These are phyloP conservation scores for Alces alces DNA, from an alignment of 2,113 vertebrate species.

Conservation along the genomic window DNA sequence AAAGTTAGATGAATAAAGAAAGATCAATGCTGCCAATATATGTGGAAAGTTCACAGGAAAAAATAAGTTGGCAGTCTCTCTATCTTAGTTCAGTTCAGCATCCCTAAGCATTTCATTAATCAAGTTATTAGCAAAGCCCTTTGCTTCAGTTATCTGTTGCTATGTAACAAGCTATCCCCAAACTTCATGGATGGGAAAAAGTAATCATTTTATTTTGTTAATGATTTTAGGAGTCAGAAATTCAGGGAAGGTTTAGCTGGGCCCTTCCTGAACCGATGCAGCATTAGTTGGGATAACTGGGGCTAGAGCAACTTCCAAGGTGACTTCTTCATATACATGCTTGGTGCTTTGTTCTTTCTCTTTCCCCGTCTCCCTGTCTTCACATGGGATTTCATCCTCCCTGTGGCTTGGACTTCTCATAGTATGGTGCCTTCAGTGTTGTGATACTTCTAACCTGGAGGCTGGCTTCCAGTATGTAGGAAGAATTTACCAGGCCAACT, in stretches of 20 bases:
- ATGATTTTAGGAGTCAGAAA: not conserved
- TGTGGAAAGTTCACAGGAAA: not conserved
- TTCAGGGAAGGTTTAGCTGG: not conserved
- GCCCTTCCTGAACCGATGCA: not conserved
- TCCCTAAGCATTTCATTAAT: not conserved
- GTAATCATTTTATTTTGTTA: not conserved
- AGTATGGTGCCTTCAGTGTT: not conserved
- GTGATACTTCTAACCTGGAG: not conserved
- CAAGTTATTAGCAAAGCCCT: not conserved
- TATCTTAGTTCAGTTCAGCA: not conserved
- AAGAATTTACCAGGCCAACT: not conserved
- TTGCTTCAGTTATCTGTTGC: not conserved
- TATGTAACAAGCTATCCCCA: not conserved
- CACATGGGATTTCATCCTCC: not conserved
- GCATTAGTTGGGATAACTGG: not conserved
- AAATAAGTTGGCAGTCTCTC: not conserved
- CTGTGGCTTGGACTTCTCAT: not conserved
- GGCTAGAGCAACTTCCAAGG: not conserved
- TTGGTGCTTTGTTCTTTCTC: not conserved
- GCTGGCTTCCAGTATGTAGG: not conserved
- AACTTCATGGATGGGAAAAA: not conserved
- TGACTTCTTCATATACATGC: not conserved
- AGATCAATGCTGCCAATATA: not conserved
- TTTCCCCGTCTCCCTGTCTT: not conserved
- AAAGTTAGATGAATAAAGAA: not conserved